These are phyloP conservation scores for Emys orbicularis DNA, from an alignment of 2,797 vertebrate genomes.

Conservation along the genomic window DNA sequence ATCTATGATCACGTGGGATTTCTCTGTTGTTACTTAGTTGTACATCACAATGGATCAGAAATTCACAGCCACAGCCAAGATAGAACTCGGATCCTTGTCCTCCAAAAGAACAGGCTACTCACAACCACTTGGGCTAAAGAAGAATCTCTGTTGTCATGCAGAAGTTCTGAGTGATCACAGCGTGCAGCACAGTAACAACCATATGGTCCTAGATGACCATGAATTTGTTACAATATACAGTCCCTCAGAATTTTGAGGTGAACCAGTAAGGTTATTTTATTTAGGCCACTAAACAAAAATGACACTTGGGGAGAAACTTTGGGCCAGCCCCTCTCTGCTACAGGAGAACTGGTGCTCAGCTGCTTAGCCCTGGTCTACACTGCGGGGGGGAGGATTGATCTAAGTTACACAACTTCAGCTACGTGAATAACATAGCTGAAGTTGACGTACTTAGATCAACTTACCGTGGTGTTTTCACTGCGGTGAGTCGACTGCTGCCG, in stretches of 20 bases:
- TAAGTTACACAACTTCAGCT: too few relatives aligned
- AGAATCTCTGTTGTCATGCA: not conserved
- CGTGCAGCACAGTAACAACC: not conserved
- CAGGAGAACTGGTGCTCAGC: not conserved
- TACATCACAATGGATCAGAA: not conserved
- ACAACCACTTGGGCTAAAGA: not conserved
- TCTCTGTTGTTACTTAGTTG: not conserved
- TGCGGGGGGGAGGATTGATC: too few relatives aligned
- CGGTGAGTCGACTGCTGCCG: too few relatives aligned
- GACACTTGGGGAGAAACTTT: not conserved
- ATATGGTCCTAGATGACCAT: not conserved
- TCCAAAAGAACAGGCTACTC: not conserved
- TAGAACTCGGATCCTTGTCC: not conserved
- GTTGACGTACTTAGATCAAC: too few relatives aligned
- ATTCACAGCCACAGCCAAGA: not conserved
- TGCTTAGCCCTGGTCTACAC: not conserved
- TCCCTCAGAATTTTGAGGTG: not conserved
- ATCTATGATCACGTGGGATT: not conserved
- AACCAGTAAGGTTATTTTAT: not conserved
- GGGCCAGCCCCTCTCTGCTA: not conserved
- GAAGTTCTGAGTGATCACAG: not conserved
- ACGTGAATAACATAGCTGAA: too few relatives aligned
- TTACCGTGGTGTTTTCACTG: too few relatives aligned
- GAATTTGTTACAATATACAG: not conserved
- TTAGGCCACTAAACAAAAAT: not conserved